Evolutionary conservation across 2,888 invertebrate species (phyloP).

Genomic region (Bimastos eiseni): DNA sequence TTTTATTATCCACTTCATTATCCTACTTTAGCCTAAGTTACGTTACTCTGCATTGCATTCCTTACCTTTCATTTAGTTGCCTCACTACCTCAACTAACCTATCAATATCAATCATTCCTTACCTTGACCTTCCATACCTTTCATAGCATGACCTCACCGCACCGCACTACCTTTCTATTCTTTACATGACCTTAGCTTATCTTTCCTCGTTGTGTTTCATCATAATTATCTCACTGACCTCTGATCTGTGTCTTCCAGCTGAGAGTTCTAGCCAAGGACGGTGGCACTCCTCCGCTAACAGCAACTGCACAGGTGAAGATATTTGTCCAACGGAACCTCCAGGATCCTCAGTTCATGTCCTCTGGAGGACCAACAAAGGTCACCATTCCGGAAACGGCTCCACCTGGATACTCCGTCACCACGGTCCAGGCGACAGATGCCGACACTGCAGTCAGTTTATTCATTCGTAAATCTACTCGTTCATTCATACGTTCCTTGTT

Average conservation of each 20-base stretch:
- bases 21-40: neutral
- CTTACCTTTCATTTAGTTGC: constrained; percentile 26
- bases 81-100: too few species aligned
- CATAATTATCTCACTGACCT: constrained; percentile 32
- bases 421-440: constrained; percentile 50
- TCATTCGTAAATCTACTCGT: neutral
- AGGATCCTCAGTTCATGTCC: constrained; percentile 36
- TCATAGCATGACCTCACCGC: neutral
- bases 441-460: constrained; percentile 47
- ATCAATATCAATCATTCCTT: too few species aligned
- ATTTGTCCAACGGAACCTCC: constrained; percentile 41
- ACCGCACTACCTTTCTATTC: neutral
- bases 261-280: constrained; percentile 50
- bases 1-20: neutral
- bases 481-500: neutral
- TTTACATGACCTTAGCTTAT: constrained; percentile 34
- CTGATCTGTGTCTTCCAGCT: constrained; percentile 45
- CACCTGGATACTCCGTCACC: constrained; percentile 37
- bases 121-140: neutral
- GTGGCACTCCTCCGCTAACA: constrained; percentile 46
- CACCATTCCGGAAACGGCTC: constrained; percentile 48
- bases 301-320: constrained; percentile 46
- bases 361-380: constrained; percentile 26
- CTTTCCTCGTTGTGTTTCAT: constrained; percentile 37
- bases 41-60: constrained; percentile 20